These are phyloP conservation scores for Ditula angustiorana DNA, from an alignment of 2,888 invertebrate genomes.

Conservation along the genomic window DNA sequence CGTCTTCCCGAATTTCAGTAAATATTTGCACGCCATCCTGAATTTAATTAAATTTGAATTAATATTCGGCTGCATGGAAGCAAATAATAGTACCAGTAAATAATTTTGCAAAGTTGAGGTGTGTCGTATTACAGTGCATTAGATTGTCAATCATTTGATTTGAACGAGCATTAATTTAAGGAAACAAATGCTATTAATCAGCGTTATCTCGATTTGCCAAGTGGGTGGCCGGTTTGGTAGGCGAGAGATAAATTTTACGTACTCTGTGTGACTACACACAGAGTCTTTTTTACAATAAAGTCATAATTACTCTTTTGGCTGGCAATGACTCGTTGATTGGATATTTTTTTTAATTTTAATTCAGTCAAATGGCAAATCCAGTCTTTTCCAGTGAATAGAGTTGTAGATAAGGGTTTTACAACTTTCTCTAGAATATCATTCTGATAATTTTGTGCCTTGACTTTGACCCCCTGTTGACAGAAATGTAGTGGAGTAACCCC, in stretches of 20 bases:
- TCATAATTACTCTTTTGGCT: no score
- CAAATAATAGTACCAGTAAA: neutral
- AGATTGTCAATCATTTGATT: slow-evolving; percentile 27
- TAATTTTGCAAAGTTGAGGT: neutral
- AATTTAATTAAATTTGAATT: neutral
- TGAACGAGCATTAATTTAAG: slow-evolving; percentile 13
- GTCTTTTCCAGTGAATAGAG: no score
- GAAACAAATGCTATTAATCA: slow-evolving; percentile 33
- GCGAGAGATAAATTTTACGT: slow-evolving; percentile 11
- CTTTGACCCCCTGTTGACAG: no score
- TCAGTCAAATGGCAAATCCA: no score
- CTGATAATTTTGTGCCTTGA: no score
- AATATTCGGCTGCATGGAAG: neutral
- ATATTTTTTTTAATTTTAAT: no score
- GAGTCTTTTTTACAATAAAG: no score
- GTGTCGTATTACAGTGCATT: slow-evolving; percentile 12
- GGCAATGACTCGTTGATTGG: no score
- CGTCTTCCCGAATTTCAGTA: neutral
- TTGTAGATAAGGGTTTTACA: no score
- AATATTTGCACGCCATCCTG: neutral
- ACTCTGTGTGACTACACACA: no score
- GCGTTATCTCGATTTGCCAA: slow-evolving; percentile 28
- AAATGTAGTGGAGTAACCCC: no score
- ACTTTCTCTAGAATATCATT: no score
- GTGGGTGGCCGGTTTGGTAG: slow-evolving; percentile 21